A percentile compares a stretch with the other conserved stretches of the same genome.
phyloP scores from a whole-genome alignment of 2,797 vertebrate species.

The Microctenopoma stevenorrisi region DNA sequence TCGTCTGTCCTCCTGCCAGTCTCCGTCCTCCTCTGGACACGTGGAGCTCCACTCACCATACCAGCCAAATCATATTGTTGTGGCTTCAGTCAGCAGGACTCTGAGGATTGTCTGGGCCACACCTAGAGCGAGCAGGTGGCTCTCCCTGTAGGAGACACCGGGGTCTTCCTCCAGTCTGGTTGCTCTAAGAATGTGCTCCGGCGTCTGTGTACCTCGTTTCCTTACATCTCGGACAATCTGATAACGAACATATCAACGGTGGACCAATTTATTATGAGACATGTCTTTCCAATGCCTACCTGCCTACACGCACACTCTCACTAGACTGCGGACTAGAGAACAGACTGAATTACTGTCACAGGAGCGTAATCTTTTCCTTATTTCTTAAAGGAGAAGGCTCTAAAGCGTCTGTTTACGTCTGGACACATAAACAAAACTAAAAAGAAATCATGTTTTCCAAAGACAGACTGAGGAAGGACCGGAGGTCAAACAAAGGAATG shows the following conservation, averaged over 20 bases:
- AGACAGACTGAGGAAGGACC: conserved; percentile 47
- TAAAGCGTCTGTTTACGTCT: conserved; percentile 31
- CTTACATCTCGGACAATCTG: conserved; percentile 48
- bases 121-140: conserved; percentile 42
- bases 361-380: conserved; percentile 35
- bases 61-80: conserved; percentile 60
- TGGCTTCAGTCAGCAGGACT: conserved; percentile 45
- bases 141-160: conserved; percentile 38
- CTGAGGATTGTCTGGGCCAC: conserved; percentile 46
- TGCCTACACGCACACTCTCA: conserved; percentile 43
- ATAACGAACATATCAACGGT: conserved; percentile 68
- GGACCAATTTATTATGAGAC: conserved; percentile 62
- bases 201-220: conserved; percentile 45
- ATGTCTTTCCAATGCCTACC: conserved; percentile 63
- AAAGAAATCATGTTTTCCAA: conserved; percentile 68
- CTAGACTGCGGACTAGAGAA: conserved; percentile 38
- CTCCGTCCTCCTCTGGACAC: conserved; percentile 24
- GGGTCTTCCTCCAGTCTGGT: conserved; percentile 49
- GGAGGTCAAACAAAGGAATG: conserved; percentile 7
- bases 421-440: conserved; percentile 15
- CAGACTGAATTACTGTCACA: conserved; percentile 31
- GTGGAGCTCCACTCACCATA: conserved; percentile 55
- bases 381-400: conserved; percentile 40
- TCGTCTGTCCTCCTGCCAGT: conserved; percentile 38
- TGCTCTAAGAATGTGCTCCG: conserved; percentile 46